Evolutionary conservation across 2,113 vertebrate genomes (phyloP).

Genomic region (Mus musculus): DNA sequence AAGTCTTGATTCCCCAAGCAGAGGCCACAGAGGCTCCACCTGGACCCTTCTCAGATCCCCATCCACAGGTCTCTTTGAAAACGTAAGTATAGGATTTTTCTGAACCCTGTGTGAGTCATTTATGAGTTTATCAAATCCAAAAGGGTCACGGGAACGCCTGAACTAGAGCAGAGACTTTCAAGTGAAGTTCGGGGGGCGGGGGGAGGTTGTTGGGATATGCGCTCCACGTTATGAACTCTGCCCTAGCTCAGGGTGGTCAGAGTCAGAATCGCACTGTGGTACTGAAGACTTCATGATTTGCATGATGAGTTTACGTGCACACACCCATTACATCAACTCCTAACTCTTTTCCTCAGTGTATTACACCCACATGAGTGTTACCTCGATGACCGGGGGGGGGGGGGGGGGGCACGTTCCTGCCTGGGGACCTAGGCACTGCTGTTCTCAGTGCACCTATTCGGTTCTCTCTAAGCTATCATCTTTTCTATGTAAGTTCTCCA

Average conservation of each 20-base stretch:
- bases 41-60: not conserved
- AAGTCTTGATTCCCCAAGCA: not conserved
- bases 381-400: not conserved
- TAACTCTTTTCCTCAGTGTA: not conserved
- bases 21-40: not conserved
- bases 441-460: not conserved
- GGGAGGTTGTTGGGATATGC: too few relatives aligned
- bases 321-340: not conserved
- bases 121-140: not conserved
- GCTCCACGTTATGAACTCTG: not conserved
- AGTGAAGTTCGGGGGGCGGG: not conserved
- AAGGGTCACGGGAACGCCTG: not conserved
- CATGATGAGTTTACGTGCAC: not conserved
- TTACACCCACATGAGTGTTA: not conserved
- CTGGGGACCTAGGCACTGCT: not conserved
- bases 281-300: not conserved
- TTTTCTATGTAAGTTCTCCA: not conserved
- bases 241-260: not conserved
- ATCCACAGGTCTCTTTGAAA: not conserved
- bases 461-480: not conserved
- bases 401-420: too few relatives aligned
- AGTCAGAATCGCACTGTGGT: not conserved
- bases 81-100: not conserved
- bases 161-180: not conserved
- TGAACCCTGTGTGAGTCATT: conserved; percentile 8